Evolutionary conservation across 1,140 invertebrate species (phyloP).

Genomic region (Metaphire vulgaris): DNA sequence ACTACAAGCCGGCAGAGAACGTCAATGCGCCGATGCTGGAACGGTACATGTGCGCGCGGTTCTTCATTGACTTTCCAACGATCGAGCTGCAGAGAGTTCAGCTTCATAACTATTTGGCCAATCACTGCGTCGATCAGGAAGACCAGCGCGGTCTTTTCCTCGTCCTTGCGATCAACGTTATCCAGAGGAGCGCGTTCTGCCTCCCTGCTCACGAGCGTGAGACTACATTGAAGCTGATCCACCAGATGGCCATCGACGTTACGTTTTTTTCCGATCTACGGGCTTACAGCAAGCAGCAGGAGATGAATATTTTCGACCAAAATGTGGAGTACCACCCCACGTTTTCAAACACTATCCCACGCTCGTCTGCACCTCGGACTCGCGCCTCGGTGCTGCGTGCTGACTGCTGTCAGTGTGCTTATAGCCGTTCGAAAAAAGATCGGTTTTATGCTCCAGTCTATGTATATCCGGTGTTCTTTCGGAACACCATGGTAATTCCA

Average conservation of each 20-base stretch:
- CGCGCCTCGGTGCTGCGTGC: too few relatives aligned
- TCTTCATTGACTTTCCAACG: slow-evolving; percentile 92
- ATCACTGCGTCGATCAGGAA: slow-evolving; percentile 91
- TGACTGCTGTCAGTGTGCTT: not conserved
- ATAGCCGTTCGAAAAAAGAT: not conserved
- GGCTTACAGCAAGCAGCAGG: not conserved
- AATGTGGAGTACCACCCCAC: not conserved
- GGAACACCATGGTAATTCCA: not conserved
- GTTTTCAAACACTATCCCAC: not conserved
- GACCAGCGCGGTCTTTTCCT: slow-evolving; percentile 89
- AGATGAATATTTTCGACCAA: not conserved
- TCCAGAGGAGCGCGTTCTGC: slow-evolving; percentile 94
- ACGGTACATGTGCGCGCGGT: slow-evolving; percentile 98
- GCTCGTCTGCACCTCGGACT: not conserved
- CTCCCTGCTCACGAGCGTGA: slow-evolving; percentile 95
- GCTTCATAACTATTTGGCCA: slow-evolving; percentile 50
- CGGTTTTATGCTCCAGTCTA: not conserved
- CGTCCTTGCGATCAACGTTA: slow-evolving; percentile 77
- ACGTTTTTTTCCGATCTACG: not conserved
- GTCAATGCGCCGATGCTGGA: slow-evolving; percentile 83
- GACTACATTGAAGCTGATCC: slow-evolving; percentile 85
- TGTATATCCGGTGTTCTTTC: not conserved
- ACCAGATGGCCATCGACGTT: slow-evolving; percentile 63
- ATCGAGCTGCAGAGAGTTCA: slow-evolving; percentile 23
- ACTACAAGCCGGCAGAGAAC: slow-evolving; percentile 76